Base-by-base conservation (phyloP, 1,140 invertebrate species). In the Aplysia californica region DNA sequence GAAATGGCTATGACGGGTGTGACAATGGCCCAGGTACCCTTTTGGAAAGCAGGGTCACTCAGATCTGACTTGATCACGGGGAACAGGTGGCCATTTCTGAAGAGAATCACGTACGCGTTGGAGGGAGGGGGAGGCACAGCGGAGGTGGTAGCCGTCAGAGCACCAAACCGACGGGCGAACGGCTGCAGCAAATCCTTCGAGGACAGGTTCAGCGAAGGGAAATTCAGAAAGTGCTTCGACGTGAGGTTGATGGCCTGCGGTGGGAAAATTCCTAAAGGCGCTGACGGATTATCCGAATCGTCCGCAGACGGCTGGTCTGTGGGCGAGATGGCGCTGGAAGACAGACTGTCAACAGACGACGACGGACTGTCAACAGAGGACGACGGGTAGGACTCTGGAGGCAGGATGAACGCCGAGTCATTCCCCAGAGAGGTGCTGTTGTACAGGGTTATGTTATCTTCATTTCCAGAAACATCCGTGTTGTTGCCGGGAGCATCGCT, bases 81-180 rank as follows among this genome's bases (percentile, higher is more conserved):
- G 76, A 90, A 90, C 31, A 89, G 77, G 5, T 79, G 79, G 35
- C 84, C 77, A 69, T 84, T 83, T 50, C 83, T 81, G 78, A 87
- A 89, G 18, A 86, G 71, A 15, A 86, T 82, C 39, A 89, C 84
- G 65, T 85, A 86, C 20, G 88, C 58, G 31, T 79, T 79, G 21
- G 77, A 68, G 5, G 38, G 23, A 6, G 6, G 0, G 15, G 5
- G 36, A n/a, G 61, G 2, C 5, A 2, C 18, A 15, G 56, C 2
- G 23, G 20, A 15, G 31, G 44, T 36, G 39, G 21, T 38, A 21
- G 39, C 56, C 38, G 15, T 33, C 29, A 6, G 1, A n/a, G n/a
- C n/a, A n/a, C n/a, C n/a, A n/a, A n/a, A n/a, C n/a, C n/a, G n/a
- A n/a, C n/a, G n/a, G n/a, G n/a, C 1, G 59, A 35, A 75, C n/a